Percentiles rank a stretch among this genome's conserved stretches.
These are phyloP conservation scores for Falco naumanni DNA, from an alignment of 2,797 vertebrate genomes.

Conservation along the genomic window DNA sequence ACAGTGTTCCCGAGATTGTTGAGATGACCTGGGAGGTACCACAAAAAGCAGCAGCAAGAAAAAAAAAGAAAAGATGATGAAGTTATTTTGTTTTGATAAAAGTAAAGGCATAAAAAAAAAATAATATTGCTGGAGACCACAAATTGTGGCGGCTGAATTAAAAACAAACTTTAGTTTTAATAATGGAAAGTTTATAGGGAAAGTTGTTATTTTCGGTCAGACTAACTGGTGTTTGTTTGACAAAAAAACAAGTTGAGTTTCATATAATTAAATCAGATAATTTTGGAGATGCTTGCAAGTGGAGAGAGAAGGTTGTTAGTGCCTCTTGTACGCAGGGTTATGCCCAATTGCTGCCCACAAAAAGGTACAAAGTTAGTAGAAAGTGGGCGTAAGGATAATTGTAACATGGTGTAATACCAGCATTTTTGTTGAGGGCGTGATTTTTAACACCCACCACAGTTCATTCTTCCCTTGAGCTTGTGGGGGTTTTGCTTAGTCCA, in stretches of 20 bases:
- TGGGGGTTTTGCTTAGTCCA: accelerated
- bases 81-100: background rate
- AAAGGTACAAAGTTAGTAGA: background rate
- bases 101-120: background rate
- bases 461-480: background rate
- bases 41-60: background rate
- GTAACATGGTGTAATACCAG: background rate
- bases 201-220: background rate
- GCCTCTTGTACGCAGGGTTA: background rate
- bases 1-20: background rate
- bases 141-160: background rate
- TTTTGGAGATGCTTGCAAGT: background rate
- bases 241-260: background rate
- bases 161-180: background rate
- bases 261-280: background rate
- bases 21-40: background rate
- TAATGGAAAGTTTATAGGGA: background rate
- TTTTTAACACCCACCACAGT: background rate
- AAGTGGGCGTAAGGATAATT: background rate
- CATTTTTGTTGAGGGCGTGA: background rate
- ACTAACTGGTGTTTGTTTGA: background rate
- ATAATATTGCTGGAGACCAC: background rate
- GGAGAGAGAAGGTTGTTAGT: background rate
- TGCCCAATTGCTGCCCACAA: background rate
- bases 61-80: too few species aligned